Evolutionary conservation across 2,113 vertebrate genomes (phyloP), one percentile per base, ranked within the genome.

Genomic region (Oriolus oriolus): DNA sequence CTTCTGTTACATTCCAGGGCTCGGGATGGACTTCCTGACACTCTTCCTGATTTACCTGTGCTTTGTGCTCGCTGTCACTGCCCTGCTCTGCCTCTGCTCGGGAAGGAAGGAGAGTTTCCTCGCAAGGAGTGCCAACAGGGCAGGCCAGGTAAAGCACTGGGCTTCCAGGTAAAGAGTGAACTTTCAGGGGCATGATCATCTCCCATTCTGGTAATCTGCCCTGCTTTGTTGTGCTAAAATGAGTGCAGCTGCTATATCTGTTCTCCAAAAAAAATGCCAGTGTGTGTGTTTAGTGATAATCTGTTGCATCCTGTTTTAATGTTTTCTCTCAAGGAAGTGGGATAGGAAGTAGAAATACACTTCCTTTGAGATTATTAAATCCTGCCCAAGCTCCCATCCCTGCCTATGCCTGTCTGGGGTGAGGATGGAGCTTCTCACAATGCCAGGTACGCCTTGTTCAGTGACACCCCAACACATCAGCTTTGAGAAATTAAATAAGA

Each of bases 21-120:
- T 84, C 84, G 37, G 93, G 66, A 99, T 99, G 99, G 99, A 99
- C 45, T 99, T 99, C 91, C 97, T 99, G 94, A 97, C 97, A 6
- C 98, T 99, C 27, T 99, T 99, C 87, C 64, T 96, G 5, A 19
- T 98, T 30, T 99, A 99, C 89, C 63, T 99, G 50, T 61, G 90
- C 10, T 87, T 97, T 30, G 86, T 99, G 61, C 92, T 99, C 27
- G 27, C 96, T 2, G 76, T 97, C 39, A 74, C 97, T 4, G 88
- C 94, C 11, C 56, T 98, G 2, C 97, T 99, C 47, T 99, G 98
- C 79, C 59, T 95, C 86, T 98, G 98, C 95, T 98, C 97, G 0
- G 98, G 97, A 15, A 97, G 97, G 71, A 97, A 44, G 84, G 87
- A 85, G 37, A 42, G 24, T 39, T 74, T 88, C 39, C 87, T 95